phyloP scores from a whole-genome alignment of 2,113 vertebrate species.

The Tragulus kanchil region DNA sequence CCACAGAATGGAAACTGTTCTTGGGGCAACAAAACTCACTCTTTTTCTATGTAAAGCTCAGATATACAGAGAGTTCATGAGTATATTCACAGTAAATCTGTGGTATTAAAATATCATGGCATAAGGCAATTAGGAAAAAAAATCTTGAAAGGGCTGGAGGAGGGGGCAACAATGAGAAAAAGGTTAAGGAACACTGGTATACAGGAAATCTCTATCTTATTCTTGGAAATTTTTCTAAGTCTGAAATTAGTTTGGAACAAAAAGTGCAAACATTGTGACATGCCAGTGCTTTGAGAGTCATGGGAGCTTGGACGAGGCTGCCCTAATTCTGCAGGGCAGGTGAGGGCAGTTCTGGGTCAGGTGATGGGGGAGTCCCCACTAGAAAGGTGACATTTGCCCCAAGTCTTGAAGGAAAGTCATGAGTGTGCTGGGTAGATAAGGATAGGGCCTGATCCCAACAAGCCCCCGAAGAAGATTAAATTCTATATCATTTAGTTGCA shows the following conservation, averaged over 20 bases:
- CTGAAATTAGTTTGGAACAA: constrained; percentile 16
- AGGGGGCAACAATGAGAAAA: background rate
- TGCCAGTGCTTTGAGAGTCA: background rate
- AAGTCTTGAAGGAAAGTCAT: constrained; percentile 13
- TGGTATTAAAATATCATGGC: background rate
- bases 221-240: constrained; percentile 48
- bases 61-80: background rate
- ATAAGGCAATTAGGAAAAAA: background rate
- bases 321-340: background rate
- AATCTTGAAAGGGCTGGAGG: background rate
- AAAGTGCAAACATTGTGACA: background rate
- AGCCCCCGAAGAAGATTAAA: constrained; percentile 67
- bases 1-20: constrained; percentile 2
- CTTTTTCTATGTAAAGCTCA: constrained; percentile 35
- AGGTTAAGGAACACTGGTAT: background rate
- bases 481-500: constrained; percentile 56
- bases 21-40: background rate
- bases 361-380: background rate
- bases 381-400: constrained; percentile 35
- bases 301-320: background rate
- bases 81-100: background rate
- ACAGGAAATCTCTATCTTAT: background rate
- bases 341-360: background rate
- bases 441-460: constrained; percentile 48
- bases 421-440: constrained; percentile 77